Evolutionary conservation across 2,797 vertebrate genomes (phyloP), one percentile per base, ranked within the genome.

Genomic region (Eutrigla gurnardus): DNA sequence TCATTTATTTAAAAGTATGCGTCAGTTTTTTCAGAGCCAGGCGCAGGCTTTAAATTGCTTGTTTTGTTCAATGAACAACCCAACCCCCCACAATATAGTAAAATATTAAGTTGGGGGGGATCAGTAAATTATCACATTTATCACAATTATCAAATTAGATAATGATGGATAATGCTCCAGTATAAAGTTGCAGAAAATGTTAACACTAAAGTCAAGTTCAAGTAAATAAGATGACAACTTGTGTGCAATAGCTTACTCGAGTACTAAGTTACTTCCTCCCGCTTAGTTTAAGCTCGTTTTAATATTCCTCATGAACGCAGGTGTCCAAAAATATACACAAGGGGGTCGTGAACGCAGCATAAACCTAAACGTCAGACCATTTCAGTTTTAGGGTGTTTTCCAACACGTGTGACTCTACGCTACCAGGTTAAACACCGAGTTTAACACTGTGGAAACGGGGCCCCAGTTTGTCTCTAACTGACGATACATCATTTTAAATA

Each of bases 321-420:
- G 25, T 25, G 25, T 25, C 25, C 25, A 25, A 25, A 25, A 25
- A 13, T 1, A 32, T 3, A 15, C 4, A 40, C 8, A 43, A 1
- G 12, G 11, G 25, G 25, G 6, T 18, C n/a, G 0, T 83, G 64
- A 79, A 83, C 64, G 76, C 67, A 47, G 14, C 80, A 78, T 33
- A 9, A 52, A 5, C 5, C 12, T 8, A 10, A 57, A 15, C 17
- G 5, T 15, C 0, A n/a, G 68, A 50, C 55, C 62, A 37, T 7
- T 59, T 3, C 47, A 4, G 4, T 33, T 7, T 40, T 3, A 42
- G 3, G 0, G 0, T 43, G 32, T 43, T 54, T 57, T 42, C 39
- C 12, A 15, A 59, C 63, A 72, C 36, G 46, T 59, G 58, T 59
- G 39, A 59, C 66, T 40, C n/a, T 11, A 6, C 6, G 25, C 9